phyloP scores from a whole-genome alignment of 2,888 invertebrate species.

The Axea sp. region DNA sequence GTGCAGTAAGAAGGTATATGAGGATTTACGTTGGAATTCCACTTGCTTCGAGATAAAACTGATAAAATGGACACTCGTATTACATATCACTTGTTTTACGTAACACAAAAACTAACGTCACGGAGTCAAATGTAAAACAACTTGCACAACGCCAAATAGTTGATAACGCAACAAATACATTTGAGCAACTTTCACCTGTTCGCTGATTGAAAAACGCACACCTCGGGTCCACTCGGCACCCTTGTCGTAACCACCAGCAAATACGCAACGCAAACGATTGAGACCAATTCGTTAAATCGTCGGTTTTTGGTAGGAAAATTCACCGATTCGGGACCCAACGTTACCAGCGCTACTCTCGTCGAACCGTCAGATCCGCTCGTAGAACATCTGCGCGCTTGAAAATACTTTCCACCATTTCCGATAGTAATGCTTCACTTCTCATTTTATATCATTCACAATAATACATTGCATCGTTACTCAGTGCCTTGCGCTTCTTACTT shows the following conservation, averaged over 20 bases:
- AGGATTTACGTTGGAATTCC: no score
- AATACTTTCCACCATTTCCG: slow-evolving; percentile 15
- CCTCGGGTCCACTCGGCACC: no score
- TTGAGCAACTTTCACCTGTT: no score
- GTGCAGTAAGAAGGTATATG: no score
- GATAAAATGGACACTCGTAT: no score
- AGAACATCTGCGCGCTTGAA: slow-evolving; percentile 19
- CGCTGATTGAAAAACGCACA: no score
- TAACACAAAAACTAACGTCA: no score
- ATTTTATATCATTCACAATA: slow-evolving; percentile 6
- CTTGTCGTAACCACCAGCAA: not conserved
- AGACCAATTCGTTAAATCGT: not conserved
- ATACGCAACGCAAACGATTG: not conserved
- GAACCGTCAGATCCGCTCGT: slow-evolving; percentile 13
- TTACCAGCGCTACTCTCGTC: slow-evolving; percentile 8
- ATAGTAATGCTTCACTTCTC: slow-evolving; percentile 12
- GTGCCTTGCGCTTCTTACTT: not conserved
- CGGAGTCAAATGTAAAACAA: no score
- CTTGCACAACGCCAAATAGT: no score
- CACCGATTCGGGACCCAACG: not conserved
- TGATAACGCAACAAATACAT: no score
- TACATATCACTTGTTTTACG: no score
- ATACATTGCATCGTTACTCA: slow-evolving; percentile 18
- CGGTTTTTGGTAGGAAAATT: not conserved
- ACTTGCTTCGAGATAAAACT: no score